Percentiles rank a stretch among this genome's conserved stretches.
Evolutionary conservation across 2,888 invertebrate species (phyloP).

Genomic region (Dolichomitus sp.): DNA sequence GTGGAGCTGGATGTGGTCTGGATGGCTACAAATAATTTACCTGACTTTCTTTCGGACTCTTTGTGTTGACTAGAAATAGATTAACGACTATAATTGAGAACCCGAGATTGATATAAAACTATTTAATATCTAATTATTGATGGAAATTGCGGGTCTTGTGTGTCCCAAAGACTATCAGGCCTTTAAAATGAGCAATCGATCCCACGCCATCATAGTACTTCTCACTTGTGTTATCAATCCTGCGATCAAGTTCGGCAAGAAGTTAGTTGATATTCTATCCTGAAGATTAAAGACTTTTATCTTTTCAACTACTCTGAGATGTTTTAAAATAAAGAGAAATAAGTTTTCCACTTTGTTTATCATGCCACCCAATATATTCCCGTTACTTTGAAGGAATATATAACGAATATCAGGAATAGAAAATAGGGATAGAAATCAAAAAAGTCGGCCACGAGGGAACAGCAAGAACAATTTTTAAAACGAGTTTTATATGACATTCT

Average conservation of each 20-base stretch:
- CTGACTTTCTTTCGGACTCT: not conserved
- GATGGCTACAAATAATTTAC: not conserved
- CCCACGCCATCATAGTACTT: too few relatives aligned
- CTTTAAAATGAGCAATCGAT: too few relatives aligned
- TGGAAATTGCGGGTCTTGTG: too few relatives aligned
- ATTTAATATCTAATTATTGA: too few relatives aligned
- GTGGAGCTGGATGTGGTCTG: too few relatives aligned
- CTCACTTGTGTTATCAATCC: too few relatives aligned
- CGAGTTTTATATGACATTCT: not conserved
- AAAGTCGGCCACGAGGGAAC: not conserved
- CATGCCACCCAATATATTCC: not conserved
- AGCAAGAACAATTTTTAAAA: conserved; percentile 1
- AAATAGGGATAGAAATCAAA: not conserved
- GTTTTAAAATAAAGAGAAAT: not conserved
- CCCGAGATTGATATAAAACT: too few relatives aligned
- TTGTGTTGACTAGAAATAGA: not conserved
- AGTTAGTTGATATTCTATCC: not conserved
- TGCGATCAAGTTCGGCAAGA: too few relatives aligned
- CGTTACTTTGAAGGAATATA: not conserved
- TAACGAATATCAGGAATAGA: not conserved
- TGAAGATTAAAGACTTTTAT: not conserved
- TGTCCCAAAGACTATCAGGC: too few relatives aligned
- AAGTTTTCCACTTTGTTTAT: not conserved
- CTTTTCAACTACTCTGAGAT: not conserved
- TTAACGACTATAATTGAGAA: too few relatives aligned